Percentiles rank a stretch among this genome's conserved stretches.
These are phyloP conservation scores for Drosophila pegasa DNA, from an alignment of 2,888 invertebrate genomes.

Conservation along the genomic window DNA sequence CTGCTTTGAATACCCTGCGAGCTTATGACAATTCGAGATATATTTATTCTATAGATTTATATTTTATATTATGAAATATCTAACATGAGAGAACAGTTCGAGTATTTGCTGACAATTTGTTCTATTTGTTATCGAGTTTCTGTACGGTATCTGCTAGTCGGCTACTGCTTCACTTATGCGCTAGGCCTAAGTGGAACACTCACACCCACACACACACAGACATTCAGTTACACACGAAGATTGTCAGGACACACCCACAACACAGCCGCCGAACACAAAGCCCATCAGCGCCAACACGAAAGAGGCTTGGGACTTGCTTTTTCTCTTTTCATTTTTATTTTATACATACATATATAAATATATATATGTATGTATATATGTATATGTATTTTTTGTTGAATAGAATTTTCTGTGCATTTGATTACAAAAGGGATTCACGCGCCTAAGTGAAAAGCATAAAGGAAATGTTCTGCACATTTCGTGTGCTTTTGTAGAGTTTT, in stretches of 20 bases:
- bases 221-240: constrained; percentile 32
- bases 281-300: constrained; percentile 75
- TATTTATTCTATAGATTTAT: neutral
- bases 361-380: constrained; percentile 6
- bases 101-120: no score
- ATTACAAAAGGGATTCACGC: constrained; percentile 79
- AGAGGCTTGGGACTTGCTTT: constrained; percentile 69
- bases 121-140: no score
- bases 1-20: constrained; percentile 22
- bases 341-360: neutral
- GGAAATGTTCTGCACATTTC: constrained; percentile 50
- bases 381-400: constrained; percentile 31
- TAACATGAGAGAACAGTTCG: no score
- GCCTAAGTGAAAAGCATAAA: constrained; percentile 67
- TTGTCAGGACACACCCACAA: constrained; percentile 52
- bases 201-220: constrained; percentile 30
- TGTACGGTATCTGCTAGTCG: constrained; percentile 22
- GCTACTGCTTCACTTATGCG: neutral
- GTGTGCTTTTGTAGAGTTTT: constrained; percentile 28
- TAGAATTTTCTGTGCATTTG: constrained; percentile 77
- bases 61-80: no score
- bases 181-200: constrained; percentile 64
- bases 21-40: neutral
- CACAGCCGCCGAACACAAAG: constrained; percentile 64
- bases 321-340: constrained; percentile 9